Evolutionary conservation across 2,113 vertebrate species (phyloP).

Genomic region (Numenius arquata): DNA sequence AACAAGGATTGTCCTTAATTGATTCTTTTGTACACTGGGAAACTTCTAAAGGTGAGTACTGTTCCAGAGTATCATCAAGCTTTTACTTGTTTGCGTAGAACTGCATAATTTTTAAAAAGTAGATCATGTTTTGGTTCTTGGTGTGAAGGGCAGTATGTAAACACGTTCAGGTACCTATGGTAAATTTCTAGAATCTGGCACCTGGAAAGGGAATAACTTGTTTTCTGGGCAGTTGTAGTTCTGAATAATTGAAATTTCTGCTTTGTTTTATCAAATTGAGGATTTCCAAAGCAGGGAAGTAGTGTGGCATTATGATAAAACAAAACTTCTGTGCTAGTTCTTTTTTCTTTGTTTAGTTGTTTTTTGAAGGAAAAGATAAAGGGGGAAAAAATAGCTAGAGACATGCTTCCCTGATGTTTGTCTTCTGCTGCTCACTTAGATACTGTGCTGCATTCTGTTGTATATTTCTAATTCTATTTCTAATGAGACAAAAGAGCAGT

Average conservation of each 20-base stretch:
- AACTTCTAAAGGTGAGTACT: slow-evolving; percentile 82
- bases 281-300: background rate
- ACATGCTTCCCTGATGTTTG: background rate
- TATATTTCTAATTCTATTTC: background rate
- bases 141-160: background rate
- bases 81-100: background rate
- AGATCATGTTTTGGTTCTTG: background rate
- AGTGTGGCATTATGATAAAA: background rate
- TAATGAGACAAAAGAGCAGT: background rate
- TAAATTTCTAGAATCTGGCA: background rate
- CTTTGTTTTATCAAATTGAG: background rate
- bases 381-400: background rate
- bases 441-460: background rate
- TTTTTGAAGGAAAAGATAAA: background rate
- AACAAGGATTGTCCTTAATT: slow-evolving; percentile 90
- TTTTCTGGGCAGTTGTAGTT: background rate
- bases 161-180: background rate
- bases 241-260: background rate
- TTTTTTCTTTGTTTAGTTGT: background rate
- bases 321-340: background rate
- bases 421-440: background rate
- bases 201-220: background rate
- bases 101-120: background rate
- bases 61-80: background rate
- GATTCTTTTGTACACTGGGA: slow-evolving; percentile 97